Evolutionary conservation across 1,140 invertebrate genomes (phyloP).

Genomic region (Calycopis cecrops): DNA sequence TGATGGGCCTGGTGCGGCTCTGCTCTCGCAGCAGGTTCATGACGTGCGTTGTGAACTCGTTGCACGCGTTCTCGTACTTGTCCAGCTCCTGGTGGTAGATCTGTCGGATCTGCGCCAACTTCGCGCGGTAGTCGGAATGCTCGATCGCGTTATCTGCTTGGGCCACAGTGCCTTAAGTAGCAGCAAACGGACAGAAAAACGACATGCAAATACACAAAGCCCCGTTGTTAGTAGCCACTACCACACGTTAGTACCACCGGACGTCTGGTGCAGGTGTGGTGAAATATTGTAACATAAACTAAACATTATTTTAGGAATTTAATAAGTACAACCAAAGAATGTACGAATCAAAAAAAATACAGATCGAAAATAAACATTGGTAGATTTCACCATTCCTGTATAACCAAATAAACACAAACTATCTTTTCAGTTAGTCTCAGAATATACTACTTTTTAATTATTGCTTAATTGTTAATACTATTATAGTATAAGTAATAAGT

Average conservation of each 20-base stretch:
- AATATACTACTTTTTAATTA: too few species aligned
- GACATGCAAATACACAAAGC: conserved; percentile 41
- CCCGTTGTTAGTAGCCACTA: neutral
- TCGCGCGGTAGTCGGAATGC: conserved; percentile 99
- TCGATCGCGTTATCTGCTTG: conserved; percentile 97
- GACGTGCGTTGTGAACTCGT: conserved; percentile 99
- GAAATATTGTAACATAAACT: too few species aligned
- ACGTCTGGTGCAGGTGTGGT: too few species aligned
- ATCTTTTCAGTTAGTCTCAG: too few species aligned
- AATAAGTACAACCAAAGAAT: too few species aligned
- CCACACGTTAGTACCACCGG: neutral
- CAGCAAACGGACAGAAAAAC: conserved; percentile 49
- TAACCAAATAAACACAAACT: too few species aligned
- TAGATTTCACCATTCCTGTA: too few species aligned
- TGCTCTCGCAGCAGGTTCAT: conserved; percentile 99
- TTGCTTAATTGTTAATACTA: too few species aligned
- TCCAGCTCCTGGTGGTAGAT: conserved; percentile 99
- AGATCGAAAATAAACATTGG: too few species aligned
- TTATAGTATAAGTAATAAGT: too few species aligned
- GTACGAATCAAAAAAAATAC: too few species aligned
- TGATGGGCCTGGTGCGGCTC: conserved; percentile 96
- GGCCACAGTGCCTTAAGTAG: conserved; percentile 69
- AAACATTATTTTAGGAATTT: too few species aligned
- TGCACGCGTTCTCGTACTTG: conserved; percentile 99
- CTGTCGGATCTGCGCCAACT: conserved; percentile 98